Conservation (phyloP, 2,888 invertebrate genomes). For the Eurytoma adleriae region DNA sequence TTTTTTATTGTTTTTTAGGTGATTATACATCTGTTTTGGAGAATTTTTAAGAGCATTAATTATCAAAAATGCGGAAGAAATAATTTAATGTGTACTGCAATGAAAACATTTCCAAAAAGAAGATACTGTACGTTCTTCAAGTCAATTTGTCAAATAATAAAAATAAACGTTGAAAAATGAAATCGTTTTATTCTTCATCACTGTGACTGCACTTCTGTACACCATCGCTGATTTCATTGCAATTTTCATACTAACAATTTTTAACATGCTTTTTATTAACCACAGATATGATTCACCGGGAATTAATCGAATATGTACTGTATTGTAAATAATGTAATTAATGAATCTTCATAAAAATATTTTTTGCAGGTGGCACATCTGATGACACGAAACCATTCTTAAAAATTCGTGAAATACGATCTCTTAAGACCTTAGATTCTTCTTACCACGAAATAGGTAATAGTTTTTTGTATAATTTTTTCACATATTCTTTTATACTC, state of each 20-base stretch:
- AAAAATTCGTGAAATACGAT: constrained; percentile 43
- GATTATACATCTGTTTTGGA: too few species aligned
- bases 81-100: too few species aligned
- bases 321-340: not conserved
- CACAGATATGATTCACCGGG: not conserved
- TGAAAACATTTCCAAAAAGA: too few species aligned
- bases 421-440: not conserved
- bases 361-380: constrained; percentile 4
- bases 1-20: too few species aligned
- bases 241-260: constrained; percentile 38
- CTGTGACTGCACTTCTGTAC: too few species aligned
- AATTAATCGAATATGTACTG: too few species aligned
- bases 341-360: constrained; percentile 31
- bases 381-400: constrained; percentile 32
- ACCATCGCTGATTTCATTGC: not conserved
- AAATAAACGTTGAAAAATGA: too few species aligned
- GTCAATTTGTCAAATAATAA: too few species aligned
- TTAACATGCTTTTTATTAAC: constrained; percentile 26
- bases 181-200: not conserved
- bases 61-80: too few species aligned
- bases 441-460: constrained; percentile 22
- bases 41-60: too few species aligned
- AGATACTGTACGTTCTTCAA: too few species aligned
- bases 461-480: not conserved
- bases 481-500: not conserved